phyloP scores from a whole-genome alignment of 2,113 vertebrate species.

The Lepisosteus oculatus region DNA sequence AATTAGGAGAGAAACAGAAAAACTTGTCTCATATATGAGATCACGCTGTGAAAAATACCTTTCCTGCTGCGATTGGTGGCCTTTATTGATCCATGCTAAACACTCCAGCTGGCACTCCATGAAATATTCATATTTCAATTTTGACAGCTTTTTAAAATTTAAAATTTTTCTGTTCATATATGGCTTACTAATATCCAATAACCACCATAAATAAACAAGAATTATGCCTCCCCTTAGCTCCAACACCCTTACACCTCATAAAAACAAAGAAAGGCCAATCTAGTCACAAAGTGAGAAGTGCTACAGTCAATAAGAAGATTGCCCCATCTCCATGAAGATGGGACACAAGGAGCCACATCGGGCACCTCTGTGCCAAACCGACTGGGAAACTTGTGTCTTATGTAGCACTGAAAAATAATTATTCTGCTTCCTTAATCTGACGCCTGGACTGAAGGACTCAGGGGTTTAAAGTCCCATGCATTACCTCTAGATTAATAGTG shows the following conservation, averaged over 20 bases:
- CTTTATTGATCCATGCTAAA: conserved; percentile 61
- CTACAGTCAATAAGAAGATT: conserved; percentile 26
- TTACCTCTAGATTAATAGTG: too few species aligned
- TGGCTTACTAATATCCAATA: conserved; percentile 19
- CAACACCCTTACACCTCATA: conserved; percentile 6
- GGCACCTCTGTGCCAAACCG: too few species aligned
- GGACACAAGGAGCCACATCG: neutral
- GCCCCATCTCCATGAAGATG: neutral
- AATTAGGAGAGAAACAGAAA: conserved; percentile 54
- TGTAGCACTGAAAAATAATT: too few species aligned
- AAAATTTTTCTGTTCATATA: conserved; percentile 44
- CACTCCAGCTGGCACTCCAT: conserved; percentile 54
- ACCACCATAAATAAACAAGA: conserved; percentile 40
- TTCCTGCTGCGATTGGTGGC: conserved; percentile 43
- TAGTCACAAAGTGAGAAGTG: conserved; percentile 37
- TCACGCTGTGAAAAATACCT: conserved; percentile 53
- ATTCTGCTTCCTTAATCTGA: too few species aligned
- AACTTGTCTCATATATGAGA: conserved; percentile 47
- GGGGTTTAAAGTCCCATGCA: too few species aligned
- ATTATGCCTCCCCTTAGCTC: conserved; percentile 5
- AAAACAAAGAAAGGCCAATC: conserved; percentile 2
- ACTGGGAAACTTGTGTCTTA: too few species aligned
- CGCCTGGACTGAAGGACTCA: too few species aligned
- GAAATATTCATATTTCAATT: conserved; percentile 59
- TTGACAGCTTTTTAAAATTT: conserved; percentile 45